Evolutionary conservation across 2,113 vertebrate genomes (phyloP), one percentile per base, ranked within the genome.

Genomic region (Megaceryle maxima): DNA sequence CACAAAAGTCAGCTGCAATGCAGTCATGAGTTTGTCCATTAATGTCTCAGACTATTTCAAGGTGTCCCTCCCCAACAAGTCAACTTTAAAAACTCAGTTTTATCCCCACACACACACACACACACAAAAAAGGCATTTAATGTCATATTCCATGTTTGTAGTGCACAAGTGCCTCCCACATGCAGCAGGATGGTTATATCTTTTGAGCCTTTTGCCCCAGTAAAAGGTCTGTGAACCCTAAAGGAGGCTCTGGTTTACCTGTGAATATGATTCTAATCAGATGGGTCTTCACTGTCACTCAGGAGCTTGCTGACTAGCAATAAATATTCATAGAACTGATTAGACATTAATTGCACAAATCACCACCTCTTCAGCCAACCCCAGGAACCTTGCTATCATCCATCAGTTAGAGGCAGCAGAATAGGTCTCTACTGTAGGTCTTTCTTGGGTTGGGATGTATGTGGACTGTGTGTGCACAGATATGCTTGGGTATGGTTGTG

Each of bases 241-340:
- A 33, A 91, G 46, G 48, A 84, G 43, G 24, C 21, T 90, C 43
- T 87, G 50, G 44, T 74, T 88, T 90, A 92, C 48, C 70, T 82
- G 64, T 76, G 85, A 93, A 78, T 87, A 85, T 87, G 80, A 83
- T 88, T 69, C 79, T 85, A 95, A 84, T 89, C 91, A 82, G 50
- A 90, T 55, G 31, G 20, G 76, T 11, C 50, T 87, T 73, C 64
- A 60, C 76, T 93, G 89, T 94, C 91, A 94, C 62, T 92, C 93
- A 92, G 73, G 68, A 82, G 82, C 66, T 96, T 86, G 79, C 82
- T 92, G 95, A 94, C 95, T 94, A 90, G 64, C 73, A 87, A 96
- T 97, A 97, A 96, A 97, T 97, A 97, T 97, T 97, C 96, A 97
- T 97, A 94, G 92, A 91, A 87, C 56, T 97, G 95, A 96, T 97